A percentile compares a stretch with the other conserved stretches of the same genome.
Conservation (phyloP, 2,797 vertebrate species). For the Fringilla coelebs region DNA sequence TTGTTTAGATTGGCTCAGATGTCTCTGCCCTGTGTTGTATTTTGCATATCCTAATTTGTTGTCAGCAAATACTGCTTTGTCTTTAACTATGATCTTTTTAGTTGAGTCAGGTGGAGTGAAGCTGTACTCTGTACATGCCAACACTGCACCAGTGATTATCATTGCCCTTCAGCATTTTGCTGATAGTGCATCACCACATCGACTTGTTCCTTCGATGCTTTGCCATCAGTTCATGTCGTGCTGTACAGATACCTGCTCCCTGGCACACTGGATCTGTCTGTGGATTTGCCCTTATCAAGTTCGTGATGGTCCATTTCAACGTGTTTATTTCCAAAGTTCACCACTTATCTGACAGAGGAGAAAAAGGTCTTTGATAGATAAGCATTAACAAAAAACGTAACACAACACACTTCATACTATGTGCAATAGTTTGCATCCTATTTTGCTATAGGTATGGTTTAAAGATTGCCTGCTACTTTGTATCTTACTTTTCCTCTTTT, state of each 20-base stretch:
- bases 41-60: not conserved
- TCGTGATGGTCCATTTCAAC: not conserved
- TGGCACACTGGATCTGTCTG: not conserved
- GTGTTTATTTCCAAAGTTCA: conserved; percentile 27
- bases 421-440: not conserved
- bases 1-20: not conserved
- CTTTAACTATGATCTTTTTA: not conserved
- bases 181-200: not conserved
- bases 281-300: not conserved
- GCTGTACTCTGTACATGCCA: not conserved
- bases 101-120: not conserved
- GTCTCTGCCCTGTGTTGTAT: not conserved
- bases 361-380: not conserved
- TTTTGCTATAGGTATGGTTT: not conserved
- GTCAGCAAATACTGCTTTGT: not conserved
- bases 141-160: not conserved
- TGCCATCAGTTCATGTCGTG: not conserved
- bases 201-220: not conserved
- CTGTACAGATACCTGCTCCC: not conserved
- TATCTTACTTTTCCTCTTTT: not conserved
- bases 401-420: not conserved
- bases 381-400: not conserved
- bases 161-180: not conserved
- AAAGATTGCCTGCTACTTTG: not conserved
- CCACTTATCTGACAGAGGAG: not conserved